Conservation (phyloP, 2,888 invertebrate genomes). For the Caprella mutica region DNA sequence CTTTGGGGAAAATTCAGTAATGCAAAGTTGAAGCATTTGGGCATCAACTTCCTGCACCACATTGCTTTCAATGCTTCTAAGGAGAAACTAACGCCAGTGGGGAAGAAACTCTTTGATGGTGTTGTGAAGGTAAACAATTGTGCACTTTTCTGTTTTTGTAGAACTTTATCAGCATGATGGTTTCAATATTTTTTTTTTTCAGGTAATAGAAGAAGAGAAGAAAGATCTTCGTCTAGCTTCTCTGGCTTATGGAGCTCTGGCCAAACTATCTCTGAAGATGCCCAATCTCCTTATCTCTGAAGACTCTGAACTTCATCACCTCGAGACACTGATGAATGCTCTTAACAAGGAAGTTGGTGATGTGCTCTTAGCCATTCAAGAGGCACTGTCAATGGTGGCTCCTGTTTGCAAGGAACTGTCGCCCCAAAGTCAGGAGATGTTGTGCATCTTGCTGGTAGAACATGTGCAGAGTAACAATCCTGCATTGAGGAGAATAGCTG, state of each 20-base stretch:
- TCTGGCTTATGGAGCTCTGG: slow-evolving; percentile 63
- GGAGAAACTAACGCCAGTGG: slow-evolving; percentile 51
- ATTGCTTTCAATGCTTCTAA: slow-evolving; percentile 63
- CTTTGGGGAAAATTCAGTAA: slow-evolving; percentile 74
- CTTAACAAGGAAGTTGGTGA: slow-evolving; percentile 36
- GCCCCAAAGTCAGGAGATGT: slow-evolving; percentile 40
- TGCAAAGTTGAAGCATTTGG: slow-evolving; percentile 64
- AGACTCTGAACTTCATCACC: slow-evolving; percentile 31
- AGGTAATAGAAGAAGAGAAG: slow-evolving; percentile 33
- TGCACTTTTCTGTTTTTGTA: slow-evolving; percentile 38
- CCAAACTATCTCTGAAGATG: slow-evolving; percentile 48
- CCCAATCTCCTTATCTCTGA: slow-evolving; percentile 39
- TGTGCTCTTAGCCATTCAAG: slow-evolving; percentile 41
- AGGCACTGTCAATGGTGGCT: slow-evolving; percentile 43
- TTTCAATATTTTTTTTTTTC: too few species aligned
- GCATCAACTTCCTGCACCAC: slow-evolving; percentile 68
- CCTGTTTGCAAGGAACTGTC: slow-evolving; percentile 39
- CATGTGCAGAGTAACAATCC: slow-evolving; percentile 64
- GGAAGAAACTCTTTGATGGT: slow-evolving; percentile 58
- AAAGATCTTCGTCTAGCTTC: slow-evolving; percentile 46
- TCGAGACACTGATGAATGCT: slow-evolving; percentile 56
- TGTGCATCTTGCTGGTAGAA: slow-evolving; percentile 57
- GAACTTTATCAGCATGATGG: slow-evolving; percentile 7
- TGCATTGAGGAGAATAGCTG: slow-evolving; percentile 70
- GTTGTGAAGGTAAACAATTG: slow-evolving; percentile 60